phyloP scores from a whole-genome alignment of 1,140 invertebrate species.

The Arion vulgaris region DNA sequence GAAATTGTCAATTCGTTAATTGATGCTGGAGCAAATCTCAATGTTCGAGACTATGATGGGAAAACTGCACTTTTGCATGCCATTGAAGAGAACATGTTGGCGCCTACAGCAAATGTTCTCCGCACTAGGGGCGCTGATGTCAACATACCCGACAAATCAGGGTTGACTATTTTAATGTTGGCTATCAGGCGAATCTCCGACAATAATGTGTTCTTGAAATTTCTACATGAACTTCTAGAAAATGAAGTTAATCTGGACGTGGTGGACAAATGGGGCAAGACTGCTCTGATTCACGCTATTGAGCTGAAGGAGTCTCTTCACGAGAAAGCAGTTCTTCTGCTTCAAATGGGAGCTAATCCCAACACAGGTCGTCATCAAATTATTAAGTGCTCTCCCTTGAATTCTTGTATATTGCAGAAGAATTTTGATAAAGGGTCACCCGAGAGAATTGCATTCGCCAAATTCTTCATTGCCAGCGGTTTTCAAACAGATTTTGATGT shows the following conservation, averaged over 20 bases:
- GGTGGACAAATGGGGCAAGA: slow-evolving; percentile 9
- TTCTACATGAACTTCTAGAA: background rate
- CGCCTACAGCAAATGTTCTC: background rate
- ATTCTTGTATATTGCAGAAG: background rate
- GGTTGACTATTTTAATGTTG: slow-evolving; percentile 5
- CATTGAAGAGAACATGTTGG: background rate
- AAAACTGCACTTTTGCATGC: slow-evolving; percentile 1
- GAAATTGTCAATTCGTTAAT: background rate
- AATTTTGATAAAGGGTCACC: background rate
- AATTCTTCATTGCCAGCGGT: slow-evolving; percentile 5
- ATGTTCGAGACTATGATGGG: background rate
- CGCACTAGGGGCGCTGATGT: background rate
- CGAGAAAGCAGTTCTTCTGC: background rate
- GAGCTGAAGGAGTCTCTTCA: slow-evolving; percentile 3
- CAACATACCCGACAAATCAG: background rate
- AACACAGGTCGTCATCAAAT: slow-evolving; percentile 3
- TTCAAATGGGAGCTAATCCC: background rate
- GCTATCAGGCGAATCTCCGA: background rate
- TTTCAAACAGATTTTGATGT: background rate
- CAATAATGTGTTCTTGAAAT: background rate
- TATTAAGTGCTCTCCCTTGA: background rate
- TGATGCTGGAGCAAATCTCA: background rate
- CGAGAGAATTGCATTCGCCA: background rate
- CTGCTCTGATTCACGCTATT: background rate
- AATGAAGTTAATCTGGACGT: slow-evolving; percentile 5